Conservation (phyloP, 1,140 invertebrate species). For the Drosophila lacertosa region DNA sequence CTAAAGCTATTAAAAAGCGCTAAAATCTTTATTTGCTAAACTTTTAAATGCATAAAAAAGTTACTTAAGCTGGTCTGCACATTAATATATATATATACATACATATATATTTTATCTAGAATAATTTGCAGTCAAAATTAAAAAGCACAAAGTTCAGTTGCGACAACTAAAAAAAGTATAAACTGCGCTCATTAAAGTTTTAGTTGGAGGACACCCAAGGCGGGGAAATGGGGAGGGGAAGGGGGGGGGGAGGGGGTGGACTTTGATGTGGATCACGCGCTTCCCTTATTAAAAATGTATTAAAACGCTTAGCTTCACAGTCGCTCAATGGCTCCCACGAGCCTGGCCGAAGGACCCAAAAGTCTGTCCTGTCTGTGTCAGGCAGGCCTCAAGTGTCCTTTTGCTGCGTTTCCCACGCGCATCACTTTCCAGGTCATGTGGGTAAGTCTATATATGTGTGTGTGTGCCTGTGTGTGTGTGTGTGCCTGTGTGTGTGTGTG, state of each 20-base stretch:
- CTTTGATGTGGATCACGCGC: constrained; percentile 24
- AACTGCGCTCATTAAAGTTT: constrained; percentile 32
- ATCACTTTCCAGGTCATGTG: constrained; percentile 46
- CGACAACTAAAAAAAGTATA: too few species aligned
- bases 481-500: not conserved
- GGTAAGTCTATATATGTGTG: constrained; percentile 4
- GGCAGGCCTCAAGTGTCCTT: constrained; percentile 36
- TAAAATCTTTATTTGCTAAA: too few species aligned
- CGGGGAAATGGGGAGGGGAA: not conserved
- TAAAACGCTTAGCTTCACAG: constrained; percentile 47
- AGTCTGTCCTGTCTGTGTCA: not conserved
- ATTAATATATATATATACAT: too few species aligned
- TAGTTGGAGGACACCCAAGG: not conserved
- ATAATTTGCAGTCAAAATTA: too few species aligned
- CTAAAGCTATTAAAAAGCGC: too few species aligned
- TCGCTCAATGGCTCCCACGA: constrained; percentile 21
- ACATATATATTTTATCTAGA: too few species aligned
- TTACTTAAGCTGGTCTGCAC: too few species aligned
- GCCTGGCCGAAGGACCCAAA: constrained; percentile 1
- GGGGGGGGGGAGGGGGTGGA: not conserved
- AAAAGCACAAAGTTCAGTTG: too few species aligned
- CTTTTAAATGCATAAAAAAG: too few species aligned
- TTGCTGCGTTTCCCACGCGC: constrained; percentile 44
- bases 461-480: constrained; percentile 7
- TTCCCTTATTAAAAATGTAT: constrained; percentile 50